Evolutionary conservation across 2,113 vertebrate species (phyloP).

Genomic region (Cavia porcellus): DNA sequence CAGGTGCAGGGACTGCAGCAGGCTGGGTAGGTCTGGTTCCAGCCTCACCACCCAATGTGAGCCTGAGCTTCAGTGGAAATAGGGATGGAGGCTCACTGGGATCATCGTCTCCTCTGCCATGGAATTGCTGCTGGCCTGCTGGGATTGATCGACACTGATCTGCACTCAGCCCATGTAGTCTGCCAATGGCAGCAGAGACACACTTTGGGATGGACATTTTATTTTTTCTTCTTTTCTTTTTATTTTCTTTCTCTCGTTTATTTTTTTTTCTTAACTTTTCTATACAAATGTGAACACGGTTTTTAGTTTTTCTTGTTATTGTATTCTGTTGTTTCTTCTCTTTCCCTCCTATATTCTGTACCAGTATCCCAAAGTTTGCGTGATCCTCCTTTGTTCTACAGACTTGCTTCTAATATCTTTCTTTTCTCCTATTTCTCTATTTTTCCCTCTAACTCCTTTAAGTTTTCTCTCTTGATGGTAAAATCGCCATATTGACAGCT

Average conservation of each 20-base stretch:
- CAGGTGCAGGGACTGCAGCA: neutral
- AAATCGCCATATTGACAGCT: no score
- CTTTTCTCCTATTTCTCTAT: no score
- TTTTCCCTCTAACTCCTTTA: no score
- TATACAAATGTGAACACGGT: neutral
- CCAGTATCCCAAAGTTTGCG: neutral
- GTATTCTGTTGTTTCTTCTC: neutral
- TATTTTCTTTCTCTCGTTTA: no score
- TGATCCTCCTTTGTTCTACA: neutral
- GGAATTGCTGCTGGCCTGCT: neutral
- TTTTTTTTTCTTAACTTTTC: neutral
- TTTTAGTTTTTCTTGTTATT: neutral
- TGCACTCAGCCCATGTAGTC: neutral
- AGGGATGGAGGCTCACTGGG: neutral
- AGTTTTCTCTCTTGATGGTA: no score
- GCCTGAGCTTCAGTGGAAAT: neutral
- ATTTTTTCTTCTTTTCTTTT: neutral
- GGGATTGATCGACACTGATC: neutral
- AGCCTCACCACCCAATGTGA: no score
- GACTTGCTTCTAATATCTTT: neutral
- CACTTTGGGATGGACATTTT: neutral
- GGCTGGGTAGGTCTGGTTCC: neutral
- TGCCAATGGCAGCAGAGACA: neutral
- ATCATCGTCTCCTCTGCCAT: neutral
- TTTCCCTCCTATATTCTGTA: neutral